A percentile compares a stretch with the other conserved stretches of the same genome.
phyloP scores from a whole-genome alignment of 2,113 vertebrate genomes.

The Regulus satrapa region DNA sequence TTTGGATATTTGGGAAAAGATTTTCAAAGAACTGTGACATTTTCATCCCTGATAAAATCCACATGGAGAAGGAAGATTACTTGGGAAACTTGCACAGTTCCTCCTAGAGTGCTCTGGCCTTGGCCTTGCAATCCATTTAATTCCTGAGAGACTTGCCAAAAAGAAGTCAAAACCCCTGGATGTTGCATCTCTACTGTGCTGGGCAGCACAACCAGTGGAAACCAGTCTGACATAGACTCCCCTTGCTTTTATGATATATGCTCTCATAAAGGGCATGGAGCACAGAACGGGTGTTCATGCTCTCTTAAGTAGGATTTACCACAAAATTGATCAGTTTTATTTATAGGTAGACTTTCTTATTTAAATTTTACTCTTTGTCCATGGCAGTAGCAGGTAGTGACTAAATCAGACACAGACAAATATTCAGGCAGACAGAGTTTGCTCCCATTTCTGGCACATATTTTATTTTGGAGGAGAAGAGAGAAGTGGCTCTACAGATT shows the following conservation, averaged over 20 bases:
- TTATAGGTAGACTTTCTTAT: background rate
- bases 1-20: background rate
- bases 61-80: background rate
- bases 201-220: background rate
- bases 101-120: background rate
- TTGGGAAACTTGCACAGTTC: background rate
- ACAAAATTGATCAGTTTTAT: background rate
- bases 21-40: background rate
- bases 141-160: background rate
- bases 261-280: background rate
- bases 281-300: background rate
- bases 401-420: background rate
- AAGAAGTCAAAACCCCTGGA: background rate
- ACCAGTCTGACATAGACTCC: background rate
- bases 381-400: background rate
- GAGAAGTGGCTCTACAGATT: background rate
- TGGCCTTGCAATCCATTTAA: background rate
- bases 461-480: background rate
- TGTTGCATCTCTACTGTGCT: background rate
- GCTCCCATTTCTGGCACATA: background rate
- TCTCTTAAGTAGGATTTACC: background rate
- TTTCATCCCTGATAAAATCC: background rate
- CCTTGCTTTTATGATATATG: background rate
- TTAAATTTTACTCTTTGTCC: background rate
- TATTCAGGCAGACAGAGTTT: background rate